Conservation (phyloP, 2,113 vertebrate genomes). For the Oreotrochilus melanogaster region DNA sequence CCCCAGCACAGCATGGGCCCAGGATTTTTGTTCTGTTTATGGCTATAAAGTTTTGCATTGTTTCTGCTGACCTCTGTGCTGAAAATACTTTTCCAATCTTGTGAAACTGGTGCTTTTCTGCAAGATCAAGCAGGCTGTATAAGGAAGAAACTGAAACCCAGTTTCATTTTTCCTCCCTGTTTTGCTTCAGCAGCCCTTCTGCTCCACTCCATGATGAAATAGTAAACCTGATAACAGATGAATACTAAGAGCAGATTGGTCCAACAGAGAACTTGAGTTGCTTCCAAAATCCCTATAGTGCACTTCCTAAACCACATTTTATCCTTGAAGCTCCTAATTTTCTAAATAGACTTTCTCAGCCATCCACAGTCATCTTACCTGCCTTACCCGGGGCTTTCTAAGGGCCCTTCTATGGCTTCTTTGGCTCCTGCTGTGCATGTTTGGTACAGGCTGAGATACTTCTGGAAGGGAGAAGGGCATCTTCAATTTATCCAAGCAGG, state of each 20-base stretch:
- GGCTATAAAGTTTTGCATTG: not conserved
- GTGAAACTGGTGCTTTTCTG: not conserved
- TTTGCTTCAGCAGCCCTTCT: not conserved
- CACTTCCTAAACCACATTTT: not conserved
- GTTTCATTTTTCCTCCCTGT: not conserved
- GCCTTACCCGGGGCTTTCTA: not conserved
- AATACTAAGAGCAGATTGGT: not conserved
- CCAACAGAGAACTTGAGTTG: not conserved
- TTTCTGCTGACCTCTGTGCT: slow-evolving; percentile 12
- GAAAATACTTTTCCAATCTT: not conserved
- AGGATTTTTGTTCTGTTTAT: not conserved
- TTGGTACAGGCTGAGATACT: not conserved
- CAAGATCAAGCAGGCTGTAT: not conserved
- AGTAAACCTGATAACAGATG: not conserved
- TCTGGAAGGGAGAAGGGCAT: not conserved
- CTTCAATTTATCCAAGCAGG: too few species aligned
- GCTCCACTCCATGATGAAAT: not conserved
- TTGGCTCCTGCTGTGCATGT: not conserved
- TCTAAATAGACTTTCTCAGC: not conserved
- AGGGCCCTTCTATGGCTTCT: accelerated
- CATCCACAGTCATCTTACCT: not conserved
- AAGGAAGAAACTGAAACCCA: not conserved
- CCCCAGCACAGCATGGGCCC: not conserved
- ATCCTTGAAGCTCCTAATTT: not conserved
- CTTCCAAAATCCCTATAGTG: not conserved